Evolutionary conservation across 2,888 invertebrate species (phyloP), one percentile per base, ranked within the genome.

Genomic region (Petrophora chlorosata): DNA sequence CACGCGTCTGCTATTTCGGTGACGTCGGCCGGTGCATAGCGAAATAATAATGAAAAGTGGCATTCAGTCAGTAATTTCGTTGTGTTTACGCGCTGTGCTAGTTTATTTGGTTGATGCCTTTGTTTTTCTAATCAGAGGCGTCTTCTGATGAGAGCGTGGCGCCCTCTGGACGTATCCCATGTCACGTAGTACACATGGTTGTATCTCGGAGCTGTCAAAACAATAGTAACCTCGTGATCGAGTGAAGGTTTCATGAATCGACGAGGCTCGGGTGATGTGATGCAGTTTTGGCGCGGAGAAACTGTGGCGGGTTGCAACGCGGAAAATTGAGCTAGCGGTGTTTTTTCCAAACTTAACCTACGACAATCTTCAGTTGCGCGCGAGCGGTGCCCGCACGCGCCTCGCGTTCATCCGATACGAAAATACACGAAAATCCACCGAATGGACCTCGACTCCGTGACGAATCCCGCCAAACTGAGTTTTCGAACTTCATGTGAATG

Each of bases 31-130:
- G 80, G 82, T 88, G 87, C 86, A 87, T 87, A 85, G 85, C 81
- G 83, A 86, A 87, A 87, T 85, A 83, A 85, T 86, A 85, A 89
- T 90, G 88, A 88, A 89, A 90, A 88, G 86, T 88, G 85, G 82
- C 83, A 83, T 84, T 86, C 82, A 87, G 88, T 86, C 82, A 87
- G 88, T 89, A 85, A 88, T 82, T 88, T 88, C 80, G 85, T 82
- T 79, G 89, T 88, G 88, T 89, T 90, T 89, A 89, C 87, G 85
- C 87, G 88, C 79, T 86, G 85, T 82, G 85, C 85, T 86, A 83
- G 88, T 85, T 85, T 82, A 79, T 84, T 84, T 79, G 64, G 89
- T 84, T 80, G 73, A 70, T 73, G 69, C 73, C 66, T 60, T 67
- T 68, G 64, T 67, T 67, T 75, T 67, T 65, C 61, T 66, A 67